Evolutionary conservation across 2,888 invertebrate species (phyloP), one percentile per base, ranked within the genome.

Genomic region (Aphelenchoides bicaudatus): DNA sequence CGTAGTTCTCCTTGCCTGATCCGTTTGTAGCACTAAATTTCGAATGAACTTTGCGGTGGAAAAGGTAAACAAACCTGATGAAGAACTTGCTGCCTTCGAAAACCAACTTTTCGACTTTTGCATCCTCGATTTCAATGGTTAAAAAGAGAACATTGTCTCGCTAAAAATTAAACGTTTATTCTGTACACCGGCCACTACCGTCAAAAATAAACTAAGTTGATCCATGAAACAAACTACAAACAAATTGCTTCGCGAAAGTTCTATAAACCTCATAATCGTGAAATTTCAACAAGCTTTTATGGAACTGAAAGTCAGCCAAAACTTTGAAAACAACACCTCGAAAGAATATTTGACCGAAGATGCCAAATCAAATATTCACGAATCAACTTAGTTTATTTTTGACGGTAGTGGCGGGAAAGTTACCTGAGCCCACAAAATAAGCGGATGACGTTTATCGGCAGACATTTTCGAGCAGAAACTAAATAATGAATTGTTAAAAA

Each of bases 121-220:
- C 65, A 30, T 88, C 88, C 84, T 91, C 92, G 78, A 93, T 85
- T 82, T 88, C 89, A 80, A 94, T 87, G 69, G 91, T 92, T 73
- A 96, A 84, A 79, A 87, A 90, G 65, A 94, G 81, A 73, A 88
- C 83, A 75, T 87, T 86, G 74, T 86, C 86, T 78, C 90, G 85
- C 82, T 94, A 93, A 34, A 34, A 10, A 34, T 34, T 16, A 10
- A 34, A 34, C 34, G 10, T 10, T 10, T 34, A 10, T 34, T 10
- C 34, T 10, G 34, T 16, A 10, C 10, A 34, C 34, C 10, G 10
- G 34, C 34, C n/a, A 34, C 10, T 16, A 34, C 34, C n/a, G n/a
- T 34, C n/a, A 34, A 34, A 10, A 34, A 34, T 34, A 34, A 10
- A 34, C 34, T 10, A 34, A 34, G 34, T 34, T 34, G n/a, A 34